Evolutionary conservation across 1,140 invertebrate species (phyloP).

Genomic region (Trichoplusia ni): DNA sequence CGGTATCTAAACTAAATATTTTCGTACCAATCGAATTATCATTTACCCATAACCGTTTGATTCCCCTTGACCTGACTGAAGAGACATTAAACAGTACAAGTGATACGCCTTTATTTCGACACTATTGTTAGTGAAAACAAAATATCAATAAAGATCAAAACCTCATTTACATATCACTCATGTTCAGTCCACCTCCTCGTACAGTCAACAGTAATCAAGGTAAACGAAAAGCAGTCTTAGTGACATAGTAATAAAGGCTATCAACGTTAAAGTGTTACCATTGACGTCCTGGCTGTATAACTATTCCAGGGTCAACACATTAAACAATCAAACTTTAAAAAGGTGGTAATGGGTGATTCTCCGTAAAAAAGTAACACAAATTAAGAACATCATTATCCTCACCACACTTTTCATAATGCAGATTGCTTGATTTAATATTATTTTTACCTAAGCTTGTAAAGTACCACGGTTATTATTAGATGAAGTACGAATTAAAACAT

Average conservation of each 20-base stretch:
- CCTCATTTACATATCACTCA: slow-evolving; percentile 28
- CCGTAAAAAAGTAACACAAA: too few species aligned
- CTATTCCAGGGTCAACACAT: too few species aligned
- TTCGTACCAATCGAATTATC: slow-evolving; percentile 16
- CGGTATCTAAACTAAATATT: slow-evolving; percentile 6
- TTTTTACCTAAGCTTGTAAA: too few species aligned
- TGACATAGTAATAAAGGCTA: slow-evolving; percentile 9
- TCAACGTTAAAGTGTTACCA: too few species aligned
- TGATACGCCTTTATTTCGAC: slow-evolving; percentile 22
- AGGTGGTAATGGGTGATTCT: too few species aligned
- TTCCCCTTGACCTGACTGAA: slow-evolving; percentile 22
- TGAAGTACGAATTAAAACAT: too few species aligned
- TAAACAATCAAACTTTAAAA: too few species aligned
- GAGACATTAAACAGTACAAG: slow-evolving; percentile 24
- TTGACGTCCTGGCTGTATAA: too few species aligned
- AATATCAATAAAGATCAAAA: slow-evolving; percentile 24
- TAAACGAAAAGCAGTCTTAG: slow-evolving; percentile 16
- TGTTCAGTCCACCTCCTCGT: neutral
- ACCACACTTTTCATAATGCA: too few species aligned
- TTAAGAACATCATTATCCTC: too few species aligned
- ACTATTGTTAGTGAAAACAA: slow-evolving; percentile 28
- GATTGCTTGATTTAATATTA: too few species aligned
- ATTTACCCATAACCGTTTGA: slow-evolving; percentile 18
- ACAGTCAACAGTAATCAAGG: neutral
- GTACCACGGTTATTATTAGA: too few species aligned